Evolutionary conservation across 1,140 invertebrate genomes (phyloP), one percentile per base, ranked within the genome.

Genomic region (Leucophenga varia): DNA sequence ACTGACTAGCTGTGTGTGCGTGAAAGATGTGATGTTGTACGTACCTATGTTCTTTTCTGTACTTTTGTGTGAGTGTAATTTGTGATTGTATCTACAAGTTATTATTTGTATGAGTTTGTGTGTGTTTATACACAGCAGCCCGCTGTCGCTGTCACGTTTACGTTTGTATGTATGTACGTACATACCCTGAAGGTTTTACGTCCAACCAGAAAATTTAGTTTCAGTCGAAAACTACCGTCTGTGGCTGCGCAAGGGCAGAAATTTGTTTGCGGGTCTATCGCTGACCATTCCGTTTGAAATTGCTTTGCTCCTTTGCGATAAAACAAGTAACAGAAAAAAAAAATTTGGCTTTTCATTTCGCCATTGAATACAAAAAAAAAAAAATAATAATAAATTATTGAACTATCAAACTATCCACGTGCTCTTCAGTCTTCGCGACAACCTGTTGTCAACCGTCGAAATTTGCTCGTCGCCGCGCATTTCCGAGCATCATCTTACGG

Each of bases 211-310:
- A 72, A 72, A 72, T 69, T 59, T 57, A 63, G 70, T 48, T 72
- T 72, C 69, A 72, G 64, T 72, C 64, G 69, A 72, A 65, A 72
- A 72, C 61, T 72, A 72, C 69, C 59, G 61, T 72, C 68, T 72
- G 64, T 72, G 61, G 59, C 69, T 72, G 61, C 65, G 67, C 68
- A 64, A 72, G 72, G 68, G 64, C 61, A 64, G 51, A 64, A 60
- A 61, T 61, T 72, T 57, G 55, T 55, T 72, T 72, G 61, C 69
- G 68, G 68, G 69, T 68, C 56, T 61, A 59, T 63, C 54, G 51
- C 52, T 57, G 57, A n/a, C n/a, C n/a, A n/a, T n/a, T n/a, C n/a
- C n/a, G n/a, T n/a, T n/a, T n/a, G n/a, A n/a, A n/a, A n/a, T n/a
- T n/a, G n/a, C n/a, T n/a, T n/a, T n/a, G n/a, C n/a, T n/a, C n/a